Evolutionary conservation across 2,888 invertebrate species (phyloP).

Genomic region (Andrena bicolor): DNA sequence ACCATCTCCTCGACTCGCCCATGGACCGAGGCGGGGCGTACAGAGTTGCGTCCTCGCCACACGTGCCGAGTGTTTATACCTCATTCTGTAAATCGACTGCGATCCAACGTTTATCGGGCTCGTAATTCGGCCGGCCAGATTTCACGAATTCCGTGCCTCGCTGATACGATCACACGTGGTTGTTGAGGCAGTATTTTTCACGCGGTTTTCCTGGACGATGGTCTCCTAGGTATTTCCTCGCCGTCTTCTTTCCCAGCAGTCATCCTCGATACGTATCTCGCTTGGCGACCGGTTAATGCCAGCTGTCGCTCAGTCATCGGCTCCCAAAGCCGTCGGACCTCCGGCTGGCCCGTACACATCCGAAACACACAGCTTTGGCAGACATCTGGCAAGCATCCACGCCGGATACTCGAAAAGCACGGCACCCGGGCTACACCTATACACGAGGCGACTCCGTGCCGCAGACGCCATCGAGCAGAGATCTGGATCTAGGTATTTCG

Average conservation of each 20-base stretch:
- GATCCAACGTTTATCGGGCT: background rate
- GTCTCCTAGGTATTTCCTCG: background rate
- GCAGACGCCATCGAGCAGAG: slow-evolving; percentile 43
- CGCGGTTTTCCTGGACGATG: slow-evolving; percentile 10
- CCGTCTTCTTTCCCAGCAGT: slow-evolving; percentile 16
- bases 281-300: slow-evolving; percentile 65
- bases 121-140: slow-evolving; percentile 7
- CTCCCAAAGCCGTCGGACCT: slow-evolving; percentile 58
- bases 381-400: slow-evolving; percentile 79
- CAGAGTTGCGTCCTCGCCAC: background rate
- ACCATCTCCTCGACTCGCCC: background rate
- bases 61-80: slow-evolving; percentile 9
- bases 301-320: slow-evolving; percentile 70
- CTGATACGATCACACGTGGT: background rate
- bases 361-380: slow-evolving; percentile 68
- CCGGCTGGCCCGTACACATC: slow-evolving; percentile 60
- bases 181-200: background rate
- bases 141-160: background rate
- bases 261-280: slow-evolving; percentile 46
- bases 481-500: slow-evolving; percentile 70
- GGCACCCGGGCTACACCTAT: slow-evolving; percentile 57
- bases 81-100: slow-evolving; percentile 29
- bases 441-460: slow-evolving; percentile 45
- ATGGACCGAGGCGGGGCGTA: background rate
- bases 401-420: slow-evolving; percentile 70